Evolutionary conservation across 2,888 invertebrate species (phyloP).

Genomic region (Leucophora obtusa): DNA sequence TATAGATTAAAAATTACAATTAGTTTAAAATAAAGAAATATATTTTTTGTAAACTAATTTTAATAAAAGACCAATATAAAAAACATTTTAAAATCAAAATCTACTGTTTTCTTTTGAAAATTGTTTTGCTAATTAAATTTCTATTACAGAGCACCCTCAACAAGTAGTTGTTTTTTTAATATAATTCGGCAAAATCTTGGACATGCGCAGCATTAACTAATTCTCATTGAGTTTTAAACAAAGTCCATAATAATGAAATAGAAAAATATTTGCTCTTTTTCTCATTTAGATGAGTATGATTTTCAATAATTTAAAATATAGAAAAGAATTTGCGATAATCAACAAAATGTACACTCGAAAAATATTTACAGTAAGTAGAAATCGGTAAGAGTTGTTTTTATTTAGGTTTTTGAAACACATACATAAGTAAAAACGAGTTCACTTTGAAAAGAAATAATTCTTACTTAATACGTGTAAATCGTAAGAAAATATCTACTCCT

Average conservation of each 20-base stretch:
- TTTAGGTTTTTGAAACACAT: no score
- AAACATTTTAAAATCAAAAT: neutral
- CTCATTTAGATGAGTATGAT: neutral
- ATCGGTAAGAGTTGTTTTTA: no score
- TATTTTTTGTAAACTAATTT: slow-evolving; percentile 14
- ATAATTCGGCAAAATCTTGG: slow-evolving; percentile 10
- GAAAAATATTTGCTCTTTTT: neutral
- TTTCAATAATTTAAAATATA: neutral
- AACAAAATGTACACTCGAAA: neutral
- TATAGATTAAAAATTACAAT: neutral
- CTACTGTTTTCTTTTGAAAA: neutral
- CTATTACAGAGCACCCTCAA: neutral
- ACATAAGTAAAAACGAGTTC: no score
- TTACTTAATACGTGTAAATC: no score
- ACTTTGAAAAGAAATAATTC: no score
- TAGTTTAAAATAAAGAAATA: neutral
- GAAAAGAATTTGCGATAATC: neutral
- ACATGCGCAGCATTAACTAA: slow-evolving; percentile 40
- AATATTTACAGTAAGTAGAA: neutral
- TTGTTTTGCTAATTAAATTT: slow-evolving; percentile 1
- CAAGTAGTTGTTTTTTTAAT: slow-evolving; percentile 37
- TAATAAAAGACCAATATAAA: neutral
- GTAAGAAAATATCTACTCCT: no score
- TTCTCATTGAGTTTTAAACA: slow-evolving; percentile 10
- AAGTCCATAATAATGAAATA: neutral